Base-by-base conservation (phyloP, 2,888 invertebrate genomes). In the Patella pellucida region DNA sequence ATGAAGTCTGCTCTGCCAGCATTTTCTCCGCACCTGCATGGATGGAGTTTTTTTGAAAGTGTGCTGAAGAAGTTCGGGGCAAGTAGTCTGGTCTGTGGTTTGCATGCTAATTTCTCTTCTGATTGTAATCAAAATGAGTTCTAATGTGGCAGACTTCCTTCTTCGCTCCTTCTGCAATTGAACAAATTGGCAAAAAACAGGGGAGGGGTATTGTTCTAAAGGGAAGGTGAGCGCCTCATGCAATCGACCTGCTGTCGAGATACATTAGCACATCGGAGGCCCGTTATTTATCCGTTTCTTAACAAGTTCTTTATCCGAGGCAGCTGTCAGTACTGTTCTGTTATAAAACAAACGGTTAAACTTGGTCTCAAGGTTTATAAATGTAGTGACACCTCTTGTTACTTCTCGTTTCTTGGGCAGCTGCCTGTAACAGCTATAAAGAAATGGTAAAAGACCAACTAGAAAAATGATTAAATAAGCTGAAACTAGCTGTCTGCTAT, bases 181-280 rank as follows among this genome's bases (percentile, higher is more conserved):
- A 41, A 41, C 41, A 62, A 62, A 62, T 62, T 62, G 62, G 62
- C 62, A 62, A 62, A 62, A 41, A 62, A 62, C 62, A 62, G 19
- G 62, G 62, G 23, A 62, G 19, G 62, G 62, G 62, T 62, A 62
- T 62, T 62, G 62, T 62, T 62, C 62, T 62, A 11, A 14, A 23
- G 19, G 11, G 23, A 62, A 23, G 23, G 23, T 62, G 62, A 62
- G 62, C 62, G 62, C 23, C 62, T 62, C 23, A 62, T 19, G 62
- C 62, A 23, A 62, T 62, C 62, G 62, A 23, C 62, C 62, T 62
- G 62, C 62, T 62, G 62, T 62, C 62, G 62, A 19, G 19, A 23
- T 62, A 19, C 23, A 23, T 23, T 19, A 62, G 23, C 62, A 62
- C 62, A 62, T 62, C 23, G 62, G 62, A 19, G 23, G 23, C 62